phyloP scores from a whole-genome alignment of 2,113 vertebrate species.

The Perca fluviatilis region DNA sequence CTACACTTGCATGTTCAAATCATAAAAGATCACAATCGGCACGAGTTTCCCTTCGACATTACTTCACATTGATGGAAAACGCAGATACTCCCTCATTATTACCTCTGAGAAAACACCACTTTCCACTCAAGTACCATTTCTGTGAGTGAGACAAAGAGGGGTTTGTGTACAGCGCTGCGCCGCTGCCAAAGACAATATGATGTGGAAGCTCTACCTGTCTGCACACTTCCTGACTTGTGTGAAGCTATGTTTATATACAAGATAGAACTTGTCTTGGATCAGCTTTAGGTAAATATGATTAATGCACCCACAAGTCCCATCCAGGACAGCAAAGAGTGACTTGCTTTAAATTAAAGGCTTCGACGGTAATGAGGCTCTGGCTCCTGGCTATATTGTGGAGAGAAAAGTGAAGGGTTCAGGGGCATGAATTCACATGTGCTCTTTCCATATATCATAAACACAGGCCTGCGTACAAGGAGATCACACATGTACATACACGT shows the following conservation, averaged over 20 bases:
- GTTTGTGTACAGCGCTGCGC: slow-evolving; percentile 59
- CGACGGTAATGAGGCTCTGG: slow-evolving; percentile 43
- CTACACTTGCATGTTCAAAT: neutral
- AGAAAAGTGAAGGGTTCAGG: slow-evolving; percentile 57
- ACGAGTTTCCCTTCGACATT: slow-evolving; percentile 18
- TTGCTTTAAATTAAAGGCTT: slow-evolving; percentile 74
- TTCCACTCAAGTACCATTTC: slow-evolving; percentile 54
- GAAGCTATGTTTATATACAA: slow-evolving; percentile 61
- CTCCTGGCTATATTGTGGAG: slow-evolving; percentile 58
- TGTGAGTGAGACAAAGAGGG: slow-evolving; percentile 75
- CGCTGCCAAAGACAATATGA: slow-evolving; percentile 74
- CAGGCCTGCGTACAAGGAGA: neutral
- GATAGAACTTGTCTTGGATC: slow-evolving; percentile 67
- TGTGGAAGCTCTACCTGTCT: slow-evolving; percentile 78
- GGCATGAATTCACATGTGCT: slow-evolving; percentile 68
- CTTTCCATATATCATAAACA: slow-evolving; percentile 40
- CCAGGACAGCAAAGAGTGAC: slow-evolving; percentile 23
- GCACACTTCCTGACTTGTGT: slow-evolving; percentile 65
- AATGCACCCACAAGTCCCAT: slow-evolving; percentile 54
- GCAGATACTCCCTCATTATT: slow-evolving; percentile 61
- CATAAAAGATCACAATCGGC: slow-evolving; percentile 46
- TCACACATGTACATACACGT: slow-evolving; percentile 19
- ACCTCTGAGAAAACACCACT: slow-evolving; percentile 50
- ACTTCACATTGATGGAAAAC: slow-evolving; percentile 53
- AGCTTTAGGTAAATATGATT: slow-evolving; percentile 61